These are phyloP conservation scores for Teleiodes luculella DNA, from an alignment of 2,888 invertebrate genomes.

Conservation along the genomic window DNA sequence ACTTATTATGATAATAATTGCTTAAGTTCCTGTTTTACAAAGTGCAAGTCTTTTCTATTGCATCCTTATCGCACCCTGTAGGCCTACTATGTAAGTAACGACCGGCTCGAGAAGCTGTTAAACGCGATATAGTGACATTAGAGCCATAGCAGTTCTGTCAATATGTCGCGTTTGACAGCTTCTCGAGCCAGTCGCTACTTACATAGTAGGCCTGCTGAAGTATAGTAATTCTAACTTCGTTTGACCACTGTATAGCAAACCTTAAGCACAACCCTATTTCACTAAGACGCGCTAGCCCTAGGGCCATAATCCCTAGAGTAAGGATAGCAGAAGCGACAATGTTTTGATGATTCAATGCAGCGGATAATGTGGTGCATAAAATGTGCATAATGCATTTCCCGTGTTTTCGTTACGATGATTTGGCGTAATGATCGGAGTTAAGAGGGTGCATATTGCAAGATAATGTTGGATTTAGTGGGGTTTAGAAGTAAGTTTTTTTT, in stretches of 20 bases:
- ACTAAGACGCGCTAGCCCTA: conserved; percentile 55
- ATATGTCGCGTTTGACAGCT: too few relatives aligned
- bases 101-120: too few relatives aligned
- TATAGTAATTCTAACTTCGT: too few relatives aligned
- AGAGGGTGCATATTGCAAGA: conserved; percentile 14
- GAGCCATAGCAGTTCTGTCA: too few relatives aligned
- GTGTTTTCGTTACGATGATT: conserved; percentile 27
- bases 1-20: too few relatives aligned
- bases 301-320: conserved; percentile 72
- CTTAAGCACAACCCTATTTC: conserved; percentile 30
- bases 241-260: neutral
- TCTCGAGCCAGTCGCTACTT: too few relatives aligned
- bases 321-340: conserved; percentile 39
- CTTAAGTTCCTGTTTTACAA: too few relatives aligned
- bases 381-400: conserved; percentile 48
- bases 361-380: conserved; percentile 42
- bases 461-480: conserved; percentile 6
- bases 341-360: conserved; percentile 21
- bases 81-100: too few relatives aligned
- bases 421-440: conserved; percentile 13
- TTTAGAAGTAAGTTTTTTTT: neutral
- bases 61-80: too few relatives aligned
- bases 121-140: too few relatives aligned
- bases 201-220: too few relatives aligned
- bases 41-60: too few relatives aligned